These are phyloP conservation scores for Tipula helvola DNA, from an alignment of 2,888 invertebrate genomes.

Conservation along the genomic window DNA sequence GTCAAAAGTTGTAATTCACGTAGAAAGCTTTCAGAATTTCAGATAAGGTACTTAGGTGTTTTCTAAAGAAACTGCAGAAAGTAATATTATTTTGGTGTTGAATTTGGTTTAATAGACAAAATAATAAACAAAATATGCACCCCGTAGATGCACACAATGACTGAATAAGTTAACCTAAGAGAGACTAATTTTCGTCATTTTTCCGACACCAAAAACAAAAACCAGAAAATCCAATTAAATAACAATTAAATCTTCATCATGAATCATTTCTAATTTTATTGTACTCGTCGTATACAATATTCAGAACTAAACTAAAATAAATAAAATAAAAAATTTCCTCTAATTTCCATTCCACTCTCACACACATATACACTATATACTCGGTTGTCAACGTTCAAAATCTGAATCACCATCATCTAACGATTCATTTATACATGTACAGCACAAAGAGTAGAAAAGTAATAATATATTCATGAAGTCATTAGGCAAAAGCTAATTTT, in stretches of 20 bases:
- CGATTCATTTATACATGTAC: background rate
- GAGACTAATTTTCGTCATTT: background rate
- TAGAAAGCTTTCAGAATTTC: too few relatives aligned
- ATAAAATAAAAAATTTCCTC: background rate
- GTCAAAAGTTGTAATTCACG: too few relatives aligned
- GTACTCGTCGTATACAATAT: background rate
- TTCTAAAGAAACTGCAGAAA: too few relatives aligned
- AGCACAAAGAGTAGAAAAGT: background rate
- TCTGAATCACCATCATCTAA: background rate
- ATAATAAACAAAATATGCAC: too few relatives aligned
- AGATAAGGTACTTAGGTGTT: too few relatives aligned
- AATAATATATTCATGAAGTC: background rate
- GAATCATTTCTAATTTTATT: constrained; percentile 4
- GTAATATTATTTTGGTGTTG: too few relatives aligned
- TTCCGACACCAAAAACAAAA: background rate
- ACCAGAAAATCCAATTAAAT: background rate
- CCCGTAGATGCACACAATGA: background rate
- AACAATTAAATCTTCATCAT: background rate
- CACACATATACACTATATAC: background rate
- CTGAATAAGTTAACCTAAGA: background rate
- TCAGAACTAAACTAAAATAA: background rate
- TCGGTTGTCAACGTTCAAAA: background rate
- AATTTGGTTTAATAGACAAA: too few relatives aligned
- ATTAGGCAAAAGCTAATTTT: background rate
- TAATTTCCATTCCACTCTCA: background rate